These are phyloP conservation scores for Pogona vitticeps DNA, from an alignment of 2,113 vertebrate genomes.

Conservation along the genomic window DNA sequence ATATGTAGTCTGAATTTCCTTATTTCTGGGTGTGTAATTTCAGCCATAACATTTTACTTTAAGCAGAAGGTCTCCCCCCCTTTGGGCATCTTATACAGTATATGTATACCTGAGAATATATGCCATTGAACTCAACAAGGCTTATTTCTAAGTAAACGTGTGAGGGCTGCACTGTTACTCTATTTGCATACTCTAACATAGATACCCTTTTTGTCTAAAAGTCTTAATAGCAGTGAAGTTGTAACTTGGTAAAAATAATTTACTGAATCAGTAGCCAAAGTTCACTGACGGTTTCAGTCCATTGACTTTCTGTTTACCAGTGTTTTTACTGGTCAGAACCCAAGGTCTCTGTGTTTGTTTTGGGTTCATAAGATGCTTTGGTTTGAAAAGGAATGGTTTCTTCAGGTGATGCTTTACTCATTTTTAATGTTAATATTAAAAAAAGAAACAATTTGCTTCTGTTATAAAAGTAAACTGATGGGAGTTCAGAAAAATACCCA, in stretches of 20 bases:
- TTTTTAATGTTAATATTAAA: slow-evolving; percentile 53
- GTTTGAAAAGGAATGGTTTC: slow-evolving; percentile 47
- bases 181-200: neutral
- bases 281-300: slow-evolving; percentile 40
- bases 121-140: no score
- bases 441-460: slow-evolving; percentile 58
- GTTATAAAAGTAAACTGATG: slow-evolving; percentile 57
- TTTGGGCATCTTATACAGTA: neutral
- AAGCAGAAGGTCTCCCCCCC: neutral
- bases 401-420: slow-evolving; percentile 56
- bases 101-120: neutral
- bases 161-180: neutral
- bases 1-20: no score
- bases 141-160: no score
- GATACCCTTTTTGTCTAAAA: slow-evolving; percentile 7
- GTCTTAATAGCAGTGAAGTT: slow-evolving; percentile 35
- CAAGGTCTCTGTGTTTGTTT: slow-evolving; percentile 63
- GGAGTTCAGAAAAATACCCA: slow-evolving; percentile 43
- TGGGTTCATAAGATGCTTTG: slow-evolving; percentile 56
- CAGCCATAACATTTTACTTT: neutral
- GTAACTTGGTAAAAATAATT: slow-evolving; percentile 37
- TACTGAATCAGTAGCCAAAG: slow-evolving; percentile 52
- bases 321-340: slow-evolving; percentile 60
- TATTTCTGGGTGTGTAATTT: no score
- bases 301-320: slow-evolving; percentile 45